A percentile compares a stretch with the other conserved stretches of the same genome.
Evolutionary conservation across 2,888 invertebrate genomes (phyloP).

Genomic region (Drosophila stalkeri): DNA sequence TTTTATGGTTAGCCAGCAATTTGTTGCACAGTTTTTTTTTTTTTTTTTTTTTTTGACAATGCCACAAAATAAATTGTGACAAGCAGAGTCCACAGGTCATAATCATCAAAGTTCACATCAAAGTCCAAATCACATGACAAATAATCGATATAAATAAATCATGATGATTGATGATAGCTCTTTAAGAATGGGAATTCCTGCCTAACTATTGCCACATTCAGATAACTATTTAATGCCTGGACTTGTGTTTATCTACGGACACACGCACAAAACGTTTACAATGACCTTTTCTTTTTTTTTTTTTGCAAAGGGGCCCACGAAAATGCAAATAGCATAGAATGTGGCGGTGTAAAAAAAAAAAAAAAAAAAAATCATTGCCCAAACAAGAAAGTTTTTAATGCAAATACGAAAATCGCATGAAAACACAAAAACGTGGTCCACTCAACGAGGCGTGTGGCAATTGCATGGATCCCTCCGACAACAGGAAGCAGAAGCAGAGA

Average conservation of each 20-base stretch:
- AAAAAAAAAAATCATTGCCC: conserved; percentile 59
- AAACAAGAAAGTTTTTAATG: conserved; percentile 72
- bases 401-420: conserved; percentile 74
- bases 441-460: conserved; percentile 57
- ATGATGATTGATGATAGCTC: conserved; percentile 44
- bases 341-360: conserved; percentile 40
- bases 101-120: conserved; percentile 15
- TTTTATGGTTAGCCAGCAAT: conserved; percentile 4
- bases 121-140: conserved; percentile 27
- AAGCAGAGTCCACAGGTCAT: conserved; percentile 9
- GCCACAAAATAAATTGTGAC: conserved; percentile 11
- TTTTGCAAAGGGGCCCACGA: conserved; percentile 26
- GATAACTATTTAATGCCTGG: conserved; percentile 42
- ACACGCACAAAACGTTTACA: conserved; percentile 18
- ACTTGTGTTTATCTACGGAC: conserved; percentile 32
- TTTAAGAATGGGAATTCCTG: not conserved
- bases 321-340: conserved; percentile 65
- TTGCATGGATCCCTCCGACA: conserved; percentile 43
- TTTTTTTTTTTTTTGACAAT: conserved; percentile 17
- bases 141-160: conserved; percentile 12
- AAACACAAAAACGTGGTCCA: conserved; percentile 61
- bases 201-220: conserved; percentile 17
- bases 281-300: too few relatives aligned
- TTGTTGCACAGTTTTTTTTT: conserved; percentile 13
- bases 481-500: conserved; percentile 46